Percentiles rank a stretch among this genome's conserved stretches.
Conservation (phyloP, 1,140 invertebrate genomes). For the Lasioglossum albipes region DNA sequence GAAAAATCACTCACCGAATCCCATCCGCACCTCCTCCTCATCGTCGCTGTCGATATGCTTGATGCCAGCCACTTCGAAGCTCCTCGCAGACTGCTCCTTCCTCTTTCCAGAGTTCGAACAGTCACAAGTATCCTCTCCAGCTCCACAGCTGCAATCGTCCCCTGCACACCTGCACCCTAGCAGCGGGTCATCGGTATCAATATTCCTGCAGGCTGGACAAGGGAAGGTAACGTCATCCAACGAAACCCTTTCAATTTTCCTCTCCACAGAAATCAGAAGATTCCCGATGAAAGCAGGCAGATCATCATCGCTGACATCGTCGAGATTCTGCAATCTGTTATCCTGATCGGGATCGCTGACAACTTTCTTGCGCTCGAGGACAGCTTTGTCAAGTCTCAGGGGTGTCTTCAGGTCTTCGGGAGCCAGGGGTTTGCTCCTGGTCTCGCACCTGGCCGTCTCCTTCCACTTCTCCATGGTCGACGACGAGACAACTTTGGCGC, state of each 20-base stretch:
- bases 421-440: constrained; percentile 45
- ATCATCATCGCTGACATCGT: constrained; percentile 77
- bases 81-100: constrained; percentile 75
- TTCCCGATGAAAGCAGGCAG: constrained; percentile 83
- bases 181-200: constrained; percentile 78
- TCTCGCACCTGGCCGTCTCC: constrained; percentile 59
- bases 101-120: constrained; percentile 50
- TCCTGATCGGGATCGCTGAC: constrained; percentile 17
- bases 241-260: constrained; percentile 84
- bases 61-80: constrained; percentile 84
- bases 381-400: constrained; percentile 48
- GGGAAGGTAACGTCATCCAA: constrained; percentile 84
- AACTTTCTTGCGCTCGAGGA: constrained; percentile 1
- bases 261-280: constrained; percentile 84
- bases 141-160: constrained; percentile 66
- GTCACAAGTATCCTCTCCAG: constrained; percentile 62
- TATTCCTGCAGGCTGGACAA: constrained; percentile 81
- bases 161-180: constrained; percentile 75
- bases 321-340: constrained; percentile 58
- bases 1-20: constrained; percentile 73
- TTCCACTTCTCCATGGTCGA: constrained; percentile 64
- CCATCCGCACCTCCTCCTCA: constrained; percentile 82
- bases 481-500: constrained; percentile 60
- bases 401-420: constrained; percentile 58
- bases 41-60: constrained; percentile 88